Evolutionary conservation across 2,113 vertebrate species (phyloP), one percentile per base, ranked within the genome.

Genomic region (Sylvilagus bachmani): DNA sequence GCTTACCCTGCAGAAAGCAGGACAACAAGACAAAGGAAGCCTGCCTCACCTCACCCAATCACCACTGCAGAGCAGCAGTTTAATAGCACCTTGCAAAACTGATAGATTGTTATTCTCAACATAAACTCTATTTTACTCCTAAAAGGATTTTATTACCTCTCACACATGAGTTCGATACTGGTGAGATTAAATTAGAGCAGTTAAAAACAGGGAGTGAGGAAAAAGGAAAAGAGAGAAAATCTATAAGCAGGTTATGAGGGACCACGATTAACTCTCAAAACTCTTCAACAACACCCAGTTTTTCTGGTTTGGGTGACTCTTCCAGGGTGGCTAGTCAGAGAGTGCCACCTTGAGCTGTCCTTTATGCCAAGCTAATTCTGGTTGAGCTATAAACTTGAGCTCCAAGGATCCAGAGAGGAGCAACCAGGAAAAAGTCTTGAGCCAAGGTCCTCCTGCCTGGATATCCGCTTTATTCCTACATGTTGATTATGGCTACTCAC

Each of bases 41-140:
- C n/a, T 83, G 80, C 25, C 62, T 96, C 36, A 21, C 74, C 93
- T 95, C 71, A 64, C 91, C 95, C 75, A 71, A 91, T 79, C 95
- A 82, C 67, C 5, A 17, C 61, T 25, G 74, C 90, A 97, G 62
- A 95, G 78, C 38, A 82, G 93, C 49, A 94, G 92, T 96, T 97
- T 94, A 97, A 96, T 29, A 96, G 84, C 87, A 95, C 64, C 94
- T 97, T 96, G 86, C 93, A 97, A 97, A 97, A 96, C 31, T 21
- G 82, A 97, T 77, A 97, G 96, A 96, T 97, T 97, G 95, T 95
- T 97, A 97, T 97, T 98, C 97, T 97, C 94, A 97, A 96, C 97
- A 97, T 97, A 97, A 98, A 97, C 95, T 98, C 96, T 66, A 94
- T 96, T 97, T 98, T 97, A 90, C 90, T 97, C 91, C 94, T 96